Conservation (phyloP, 2,888 invertebrate genomes). For the Automeris io region DNA sequence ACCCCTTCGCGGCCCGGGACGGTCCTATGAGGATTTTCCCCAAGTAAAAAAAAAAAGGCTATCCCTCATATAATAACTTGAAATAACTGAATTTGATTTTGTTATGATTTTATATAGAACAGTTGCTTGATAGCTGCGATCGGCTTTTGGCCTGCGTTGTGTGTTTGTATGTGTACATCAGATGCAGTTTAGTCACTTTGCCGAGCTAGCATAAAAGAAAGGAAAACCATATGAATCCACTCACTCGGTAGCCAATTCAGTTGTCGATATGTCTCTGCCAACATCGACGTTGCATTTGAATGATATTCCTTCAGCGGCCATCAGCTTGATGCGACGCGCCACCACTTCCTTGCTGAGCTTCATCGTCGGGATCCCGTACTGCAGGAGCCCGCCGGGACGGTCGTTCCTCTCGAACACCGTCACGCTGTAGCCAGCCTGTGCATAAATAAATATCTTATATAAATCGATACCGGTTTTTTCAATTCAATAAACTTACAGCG, state of each 20-base stretch:
- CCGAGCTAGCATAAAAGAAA: neutral
- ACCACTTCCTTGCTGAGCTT: slow-evolving; percentile 97
- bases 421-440: slow-evolving; percentile 92
- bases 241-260: slow-evolving; percentile 79
- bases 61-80: no score
- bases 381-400: slow-evolving; percentile 93
- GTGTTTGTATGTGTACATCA: no score
- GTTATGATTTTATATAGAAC: no score
- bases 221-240: slow-evolving; percentile 19
- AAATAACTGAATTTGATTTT: no score
- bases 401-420: slow-evolving; percentile 98
- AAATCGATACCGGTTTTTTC: neutral
- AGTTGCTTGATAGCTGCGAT: no score
- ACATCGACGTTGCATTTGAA: slow-evolving; percentile 95
- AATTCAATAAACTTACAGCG: no score
- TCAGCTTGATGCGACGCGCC: slow-evolving; percentile 88
- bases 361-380: slow-evolving; percentile 99
- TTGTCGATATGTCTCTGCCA: slow-evolving; percentile 92
- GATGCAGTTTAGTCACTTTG: no score
- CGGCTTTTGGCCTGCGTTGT: no score
- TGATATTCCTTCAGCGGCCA: slow-evolving; percentile 91
- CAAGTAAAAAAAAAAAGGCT: no score
- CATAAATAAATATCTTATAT: neutral
- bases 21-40: no score
- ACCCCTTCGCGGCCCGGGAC: no score